phyloP scores from a whole-genome alignment of 1,140 invertebrate species.

The Euwallacea similis region DNA sequence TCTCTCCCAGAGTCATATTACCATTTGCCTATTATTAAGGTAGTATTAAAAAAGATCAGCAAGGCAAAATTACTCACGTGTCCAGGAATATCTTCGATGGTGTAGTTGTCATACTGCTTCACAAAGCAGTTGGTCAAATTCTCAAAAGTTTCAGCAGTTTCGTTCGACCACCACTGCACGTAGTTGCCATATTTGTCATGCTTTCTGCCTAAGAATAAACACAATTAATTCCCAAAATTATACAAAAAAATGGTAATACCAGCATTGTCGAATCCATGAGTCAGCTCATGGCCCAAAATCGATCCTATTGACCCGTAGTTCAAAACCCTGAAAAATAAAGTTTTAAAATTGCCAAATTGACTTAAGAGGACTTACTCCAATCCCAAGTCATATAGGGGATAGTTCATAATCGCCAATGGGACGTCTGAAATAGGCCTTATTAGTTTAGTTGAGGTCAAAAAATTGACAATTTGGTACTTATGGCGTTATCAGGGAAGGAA shows the following conservation, averaged over 20 bases:
- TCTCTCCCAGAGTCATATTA: constrained; percentile 79
- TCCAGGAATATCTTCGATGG: constrained; percentile 61
- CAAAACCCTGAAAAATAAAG: constrained; percentile 61
- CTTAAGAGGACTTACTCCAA: constrained; percentile 55
- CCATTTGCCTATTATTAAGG: constrained; percentile 68
- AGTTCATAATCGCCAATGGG: constrained; percentile 72
- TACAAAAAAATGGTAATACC: constrained; percentile 54
- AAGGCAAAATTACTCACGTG: constrained; percentile 55
- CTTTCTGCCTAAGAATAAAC: constrained; percentile 60
- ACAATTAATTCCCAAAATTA: background rate
- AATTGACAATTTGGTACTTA: constrained; percentile 62
- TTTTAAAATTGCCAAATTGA: constrained; percentile 6
- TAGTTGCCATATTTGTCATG: constrained; percentile 75
- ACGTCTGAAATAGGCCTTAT: constrained; percentile 59
- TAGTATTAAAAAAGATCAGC: too few relatives aligned
- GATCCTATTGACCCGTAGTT: constrained; percentile 84
- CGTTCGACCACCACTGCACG: constrained; percentile 84
- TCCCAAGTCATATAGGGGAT: constrained; percentile 70
- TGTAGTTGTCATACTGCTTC: constrained; percentile 83
- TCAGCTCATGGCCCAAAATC: constrained; percentile 82
- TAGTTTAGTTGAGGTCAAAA: constrained; percentile 10
- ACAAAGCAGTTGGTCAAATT: constrained; percentile 84
- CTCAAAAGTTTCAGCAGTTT: constrained; percentile 67
- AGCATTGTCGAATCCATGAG: constrained; percentile 81
- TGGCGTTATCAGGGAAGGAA: constrained; percentile 71